Base-by-base conservation (phyloP, 2,113 vertebrate species). In the Eulemur rufifrons region DNA sequence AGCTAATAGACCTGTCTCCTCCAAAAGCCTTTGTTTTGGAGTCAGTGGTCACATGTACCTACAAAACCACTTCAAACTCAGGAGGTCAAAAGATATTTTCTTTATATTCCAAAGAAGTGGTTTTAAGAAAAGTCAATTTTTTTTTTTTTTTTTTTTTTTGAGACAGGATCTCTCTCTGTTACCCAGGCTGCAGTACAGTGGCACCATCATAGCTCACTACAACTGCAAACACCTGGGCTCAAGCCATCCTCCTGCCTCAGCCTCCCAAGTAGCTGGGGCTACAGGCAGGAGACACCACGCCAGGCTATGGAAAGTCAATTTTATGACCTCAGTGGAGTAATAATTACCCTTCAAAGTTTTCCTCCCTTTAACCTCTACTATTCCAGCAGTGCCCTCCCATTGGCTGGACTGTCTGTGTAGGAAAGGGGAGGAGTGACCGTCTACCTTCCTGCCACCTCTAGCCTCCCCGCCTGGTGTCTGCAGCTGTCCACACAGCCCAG, bases 51-150 rank as follows among this genome's bases (percentile, higher is more conserved):
- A 89, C 52, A 59, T 0, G 20, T 77, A 91, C 0, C 66, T 89
- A 95, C 91, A 96, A 98, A 97, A 95, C 93, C 77, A 95, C 95
- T 97, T 94, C 78, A 95, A 64, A 97, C 29, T 95, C 94, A 73
- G 96, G 69, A 94, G 37, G 71, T 87, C 95, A 64, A 95, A 91
- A 95, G 97, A 95, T 93, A 95, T 96, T 97, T 50, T 29, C 80
- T 59, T 91, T 80, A 85, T 98, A 87, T 86, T 97, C 50, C 82
- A 47, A 88, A 81, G 78, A 96, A 97, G 92, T 93, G 85, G 47
- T 80, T 95, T 69, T 95, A 89, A 81, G 0, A 42, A 59, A 95
- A 90, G 52, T 71, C 86, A 77, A 6, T 66, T 73, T 97, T 94
- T 52, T 52, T 52, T 52, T 52, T 21, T 52, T 52, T 21, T 56